Conservation (phyloP, 2,797 vertebrate species). For the Streptopelia turtur region DNA sequence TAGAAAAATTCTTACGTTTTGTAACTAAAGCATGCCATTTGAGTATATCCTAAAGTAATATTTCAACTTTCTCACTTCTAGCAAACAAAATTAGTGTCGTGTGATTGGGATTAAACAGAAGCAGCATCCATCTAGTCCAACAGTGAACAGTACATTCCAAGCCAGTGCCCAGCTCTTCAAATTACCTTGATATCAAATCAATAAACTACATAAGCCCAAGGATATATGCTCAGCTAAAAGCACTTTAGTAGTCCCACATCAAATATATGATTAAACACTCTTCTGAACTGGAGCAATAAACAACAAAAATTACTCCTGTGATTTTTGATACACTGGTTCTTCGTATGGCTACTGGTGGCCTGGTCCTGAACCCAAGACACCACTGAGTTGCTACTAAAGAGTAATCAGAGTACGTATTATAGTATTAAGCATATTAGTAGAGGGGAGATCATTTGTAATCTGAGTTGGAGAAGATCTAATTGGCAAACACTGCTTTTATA, state of each 20-base stretch:
- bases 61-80: not conserved
- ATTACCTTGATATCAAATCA: not conserved
- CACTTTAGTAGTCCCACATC: not conserved
- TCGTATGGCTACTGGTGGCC: not conserved
- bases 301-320: not conserved
- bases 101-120: not conserved
- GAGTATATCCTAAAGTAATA: not conserved
- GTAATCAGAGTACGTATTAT: not conserved
- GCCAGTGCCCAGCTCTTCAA: not conserved
- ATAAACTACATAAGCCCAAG: not conserved
- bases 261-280: not conserved
- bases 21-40: not conserved
- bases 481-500: not conserved
- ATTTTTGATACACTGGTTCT: not conserved
- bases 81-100: not conserved
- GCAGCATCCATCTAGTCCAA: not conserved
- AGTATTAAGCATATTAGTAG: not conserved
- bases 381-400: not conserved
- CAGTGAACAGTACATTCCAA: not conserved
- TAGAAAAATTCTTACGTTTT: constrained; percentile 25
- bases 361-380: not conserved
- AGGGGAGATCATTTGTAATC: not conserved
- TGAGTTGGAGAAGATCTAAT: not conserved
- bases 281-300: not conserved
- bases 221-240: not conserved